phyloP scores from a whole-genome alignment of 2,797 vertebrate species.

The Tauraco hartlaubi region DNA sequence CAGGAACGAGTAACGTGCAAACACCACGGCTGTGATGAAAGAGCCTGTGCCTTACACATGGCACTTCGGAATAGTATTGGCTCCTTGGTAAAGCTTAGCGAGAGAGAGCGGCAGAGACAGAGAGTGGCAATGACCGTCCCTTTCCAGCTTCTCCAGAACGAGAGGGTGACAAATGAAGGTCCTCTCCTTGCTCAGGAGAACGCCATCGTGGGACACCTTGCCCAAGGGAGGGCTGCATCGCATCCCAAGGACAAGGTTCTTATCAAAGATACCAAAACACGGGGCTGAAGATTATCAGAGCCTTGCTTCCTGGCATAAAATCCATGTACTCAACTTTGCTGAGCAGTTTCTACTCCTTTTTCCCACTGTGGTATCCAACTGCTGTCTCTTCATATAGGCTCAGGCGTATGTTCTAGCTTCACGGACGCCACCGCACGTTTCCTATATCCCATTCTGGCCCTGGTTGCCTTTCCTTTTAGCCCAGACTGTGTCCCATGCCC shows the following conservation, averaged over 20 bases:
- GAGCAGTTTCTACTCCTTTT: neutral
- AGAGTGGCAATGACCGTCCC: neutral
- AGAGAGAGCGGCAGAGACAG: neutral
- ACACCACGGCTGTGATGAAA: rapidly evolving
- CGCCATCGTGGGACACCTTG: rapidly evolving
- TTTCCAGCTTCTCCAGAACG: neutral
- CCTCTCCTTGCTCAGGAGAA: neutral
- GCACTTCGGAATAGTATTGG: neutral
- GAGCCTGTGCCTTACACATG: neutral
- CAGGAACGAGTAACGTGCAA: neutral
- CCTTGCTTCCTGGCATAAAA: neutral
- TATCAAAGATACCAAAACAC: neutral
- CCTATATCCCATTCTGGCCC: neutral
- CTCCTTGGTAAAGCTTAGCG: neutral
- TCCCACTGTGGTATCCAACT: neutral
- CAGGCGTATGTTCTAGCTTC: neutral
- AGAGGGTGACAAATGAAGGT: neutral
- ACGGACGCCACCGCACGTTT: neutral
- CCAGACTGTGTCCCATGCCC: neutral
- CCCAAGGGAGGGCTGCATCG: neutral
- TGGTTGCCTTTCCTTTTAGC: neutral
- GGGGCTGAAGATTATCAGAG: neutral
- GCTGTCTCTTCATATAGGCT: neutral
- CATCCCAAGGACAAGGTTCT: neutral
- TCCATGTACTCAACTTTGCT: neutral